Percentiles rank a stretch among this genome's conserved stretches.
These are phyloP conservation scores for Ceratina calcarata DNA, from an alignment of 1,140 invertebrate genomes.

Conservation along the genomic window DNA sequence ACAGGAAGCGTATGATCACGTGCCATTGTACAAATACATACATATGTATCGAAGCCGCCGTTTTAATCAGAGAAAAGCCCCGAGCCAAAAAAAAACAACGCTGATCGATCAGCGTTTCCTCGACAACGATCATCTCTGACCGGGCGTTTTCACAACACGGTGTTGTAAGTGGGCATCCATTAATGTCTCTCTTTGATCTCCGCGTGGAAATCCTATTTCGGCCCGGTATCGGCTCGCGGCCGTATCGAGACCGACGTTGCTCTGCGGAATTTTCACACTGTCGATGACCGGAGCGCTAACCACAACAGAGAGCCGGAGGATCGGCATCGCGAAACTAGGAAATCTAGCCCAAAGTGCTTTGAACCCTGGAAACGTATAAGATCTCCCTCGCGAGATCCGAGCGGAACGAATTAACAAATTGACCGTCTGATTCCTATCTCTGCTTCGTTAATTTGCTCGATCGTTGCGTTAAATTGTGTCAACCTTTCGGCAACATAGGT, in stretches of 20 bases:
- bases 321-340: slow-evolving; percentile 2
- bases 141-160: neutral
- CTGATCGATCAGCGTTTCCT: slow-evolving; percentile 21
- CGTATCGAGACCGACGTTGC: neutral
- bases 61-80: neutral
- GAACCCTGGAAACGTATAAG: neutral
- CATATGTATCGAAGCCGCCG: too few relatives aligned
- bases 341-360: slow-evolving; percentile 16
- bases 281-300: slow-evolving; percentile 23
- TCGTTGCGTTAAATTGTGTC: too few relatives aligned
- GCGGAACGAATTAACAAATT: slow-evolving; percentile 11
- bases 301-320: slow-evolving; percentile 7
- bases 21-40: too few relatives aligned
- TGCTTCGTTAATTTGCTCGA: too few relatives aligned
- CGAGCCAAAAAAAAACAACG: neutral
- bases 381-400: neutral
- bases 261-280: slow-evolving; percentile 41
- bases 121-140: slow-evolving; percentile 26
- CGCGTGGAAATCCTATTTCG: slow-evolving; percentile 36
- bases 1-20: too few relatives aligned
- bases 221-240: slow-evolving; percentile 8
- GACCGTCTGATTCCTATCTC: neutral
- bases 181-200: slow-evolving; percentile 40
- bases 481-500: neutral
- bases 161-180: neutral